Evolutionary conservation across 2,113 vertebrate species (phyloP).

Genomic region (Pelobates fuscus): DNA sequence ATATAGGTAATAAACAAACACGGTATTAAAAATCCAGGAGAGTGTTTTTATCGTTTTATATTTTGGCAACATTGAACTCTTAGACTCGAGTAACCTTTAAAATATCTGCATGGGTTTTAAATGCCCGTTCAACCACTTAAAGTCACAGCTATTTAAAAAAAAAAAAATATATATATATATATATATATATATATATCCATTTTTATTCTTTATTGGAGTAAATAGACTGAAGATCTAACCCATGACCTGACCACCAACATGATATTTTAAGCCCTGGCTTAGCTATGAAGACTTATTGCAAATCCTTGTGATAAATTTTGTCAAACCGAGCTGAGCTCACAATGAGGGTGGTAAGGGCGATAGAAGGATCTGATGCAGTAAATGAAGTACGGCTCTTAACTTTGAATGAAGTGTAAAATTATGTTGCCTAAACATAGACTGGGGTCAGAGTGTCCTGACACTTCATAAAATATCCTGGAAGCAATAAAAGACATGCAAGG

Average conservation of each 20-base stretch:
- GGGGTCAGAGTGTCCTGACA: conserved; percentile 71
- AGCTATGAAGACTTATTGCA: conserved; percentile 22
- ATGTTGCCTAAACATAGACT: conserved; percentile 37
- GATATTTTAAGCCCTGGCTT: conserved; percentile 18
- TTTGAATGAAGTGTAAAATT: conserved; percentile 68
- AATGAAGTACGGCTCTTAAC: conserved; percentile 33
- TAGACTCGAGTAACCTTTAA: no score
- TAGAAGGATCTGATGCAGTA: conserved; percentile 29
- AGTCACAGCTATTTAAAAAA: no score
- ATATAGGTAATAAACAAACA: no score
- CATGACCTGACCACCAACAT: conserved; percentile 4
- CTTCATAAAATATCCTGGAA: conserved; percentile 75
- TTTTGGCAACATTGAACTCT: no score
- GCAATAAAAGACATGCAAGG: conserved; percentile 40
- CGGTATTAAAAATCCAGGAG: no score
- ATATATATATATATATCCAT: no score
- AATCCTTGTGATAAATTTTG: conserved; percentile 45
- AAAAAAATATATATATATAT: no score
- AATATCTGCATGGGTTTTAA: no score
- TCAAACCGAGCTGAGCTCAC: conserved; percentile 11
- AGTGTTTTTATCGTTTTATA: no score
- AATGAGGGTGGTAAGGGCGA: conserved; percentile 26
- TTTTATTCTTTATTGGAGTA: no score
- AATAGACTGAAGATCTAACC: conserved; percentile 8
- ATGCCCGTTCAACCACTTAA: no score